These are phyloP conservation scores for Ancistrus triradiatus DNA, from an alignment of 2,113 vertebrate genomes.

Conservation along the genomic window DNA sequence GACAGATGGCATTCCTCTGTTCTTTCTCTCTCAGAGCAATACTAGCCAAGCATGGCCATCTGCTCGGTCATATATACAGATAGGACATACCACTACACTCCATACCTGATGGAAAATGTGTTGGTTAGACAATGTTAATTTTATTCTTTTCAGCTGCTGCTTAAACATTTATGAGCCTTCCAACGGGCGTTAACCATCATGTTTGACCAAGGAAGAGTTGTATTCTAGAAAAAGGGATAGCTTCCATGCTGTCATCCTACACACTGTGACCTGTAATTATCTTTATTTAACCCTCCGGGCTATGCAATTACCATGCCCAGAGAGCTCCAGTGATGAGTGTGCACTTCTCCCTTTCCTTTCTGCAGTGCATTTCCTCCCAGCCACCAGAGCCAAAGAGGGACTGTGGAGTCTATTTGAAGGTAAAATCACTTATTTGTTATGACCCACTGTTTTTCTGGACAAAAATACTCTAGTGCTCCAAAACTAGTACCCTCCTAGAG, in stretches of 20 bases:
- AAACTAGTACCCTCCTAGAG: not conserved
- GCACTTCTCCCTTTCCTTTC: slow-evolving; percentile 46
- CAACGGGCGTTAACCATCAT: slow-evolving; percentile 55
- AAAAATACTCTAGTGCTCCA: slow-evolving; percentile 45
- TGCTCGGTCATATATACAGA: no score
- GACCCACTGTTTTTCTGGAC: slow-evolving; percentile 22
- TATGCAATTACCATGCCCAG: slow-evolving; percentile 55
- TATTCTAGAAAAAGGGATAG: slow-evolving; percentile 48
- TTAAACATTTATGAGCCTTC: slow-evolving; percentile 56
- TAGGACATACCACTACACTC: no score
- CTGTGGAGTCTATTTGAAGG: slow-evolving; percentile 75
- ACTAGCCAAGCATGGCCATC: no score
- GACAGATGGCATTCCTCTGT: no score
- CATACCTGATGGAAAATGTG: no score
- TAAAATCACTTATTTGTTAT: slow-evolving; percentile 44
- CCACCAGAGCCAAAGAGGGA: slow-evolving; percentile 58
- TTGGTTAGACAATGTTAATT: no score
- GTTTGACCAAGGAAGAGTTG: slow-evolving; percentile 30
- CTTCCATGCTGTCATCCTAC: slow-evolving; percentile 48
- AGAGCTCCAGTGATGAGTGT: slow-evolving; percentile 58
- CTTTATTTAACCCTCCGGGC: slow-evolving; percentile 57
- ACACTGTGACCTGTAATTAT: slow-evolving; percentile 44
- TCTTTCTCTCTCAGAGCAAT: no score
- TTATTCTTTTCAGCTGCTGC: no score
- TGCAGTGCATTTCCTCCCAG: slow-evolving; percentile 65